Conservation (phyloP, 2,888 invertebrate genomes). For the Bibio marci region DNA sequence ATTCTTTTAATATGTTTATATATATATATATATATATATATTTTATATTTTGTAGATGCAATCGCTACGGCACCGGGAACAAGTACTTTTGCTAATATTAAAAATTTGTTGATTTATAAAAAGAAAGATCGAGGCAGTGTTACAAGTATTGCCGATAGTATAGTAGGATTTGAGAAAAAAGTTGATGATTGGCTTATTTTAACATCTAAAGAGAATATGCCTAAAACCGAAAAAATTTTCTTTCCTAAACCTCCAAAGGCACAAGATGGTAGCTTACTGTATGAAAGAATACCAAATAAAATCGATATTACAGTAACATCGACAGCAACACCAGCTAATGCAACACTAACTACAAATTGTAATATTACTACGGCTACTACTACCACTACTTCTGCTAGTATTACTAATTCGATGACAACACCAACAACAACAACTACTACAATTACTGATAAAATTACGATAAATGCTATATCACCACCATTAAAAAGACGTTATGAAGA, state of each 20-base stretch:
- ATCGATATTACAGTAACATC: conserved; percentile 37
- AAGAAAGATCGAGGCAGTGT: conserved; percentile 46
- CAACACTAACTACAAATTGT: conserved; percentile 12
- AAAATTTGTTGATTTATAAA: conserved; percentile 35
- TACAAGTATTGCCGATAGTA: conserved; percentile 49
- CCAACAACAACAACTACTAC: too few species aligned
- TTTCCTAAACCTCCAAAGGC: conserved; percentile 87
- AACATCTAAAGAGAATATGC: conserved; percentile 42
- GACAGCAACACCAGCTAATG: conserved; percentile 16
- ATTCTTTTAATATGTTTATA: neutral
- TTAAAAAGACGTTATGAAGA: conserved; percentile 81
- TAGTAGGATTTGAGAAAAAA: conserved; percentile 43
- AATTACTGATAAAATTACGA: too few species aligned
- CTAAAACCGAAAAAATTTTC: conserved; percentile 61
- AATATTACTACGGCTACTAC: conserved; percentile 14
- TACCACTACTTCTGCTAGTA: conserved; percentile 18
- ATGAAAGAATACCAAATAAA: conserved; percentile 74
- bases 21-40: neutral
- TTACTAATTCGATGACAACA: conserved; percentile 25
- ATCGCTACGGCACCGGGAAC: conserved; percentile 33
- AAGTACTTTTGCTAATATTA: conserved; percentile 32
- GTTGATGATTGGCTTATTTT: conserved; percentile 34
- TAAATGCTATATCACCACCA: conserved; percentile 22
- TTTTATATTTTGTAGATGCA: conserved; percentile 28
- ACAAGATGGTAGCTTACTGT: conserved; percentile 71